Base-by-base conservation (phyloP, 1,140 invertebrate species). In the Asobara japonica region DNA sequence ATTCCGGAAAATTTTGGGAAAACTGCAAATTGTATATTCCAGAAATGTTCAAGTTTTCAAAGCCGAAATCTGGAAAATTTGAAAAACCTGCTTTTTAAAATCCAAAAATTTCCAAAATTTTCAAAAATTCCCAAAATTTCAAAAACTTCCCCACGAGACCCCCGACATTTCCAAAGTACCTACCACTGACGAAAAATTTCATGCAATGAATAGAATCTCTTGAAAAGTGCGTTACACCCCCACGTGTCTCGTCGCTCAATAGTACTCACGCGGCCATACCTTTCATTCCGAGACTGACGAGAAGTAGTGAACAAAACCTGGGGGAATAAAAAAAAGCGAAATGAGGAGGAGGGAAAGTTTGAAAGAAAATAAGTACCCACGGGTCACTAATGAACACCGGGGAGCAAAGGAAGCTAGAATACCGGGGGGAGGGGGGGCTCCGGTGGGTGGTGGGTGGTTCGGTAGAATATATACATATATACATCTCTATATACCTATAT, bases 361-460 rank as follows among this genome's bases (percentile, higher is more conserved):
- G 45, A 51, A 51, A 51, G 45, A 51, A 51, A 51, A 51, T 51
- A 51, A 51, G 16, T 51, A 51, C 45, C 45, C 20, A 51, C 45
- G 45, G 45, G 45, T 51, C 45, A 51, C 45, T 51, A 51, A 51
- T 51, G 45, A 51, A 51, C 45, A 51, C 45, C 10, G 45, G 45
- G 20, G 45, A 25, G 45, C 16, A 51, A 3, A 25, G 45, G 45
- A 18, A 51, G 45, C 36, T 41, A n/a, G 36, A 13, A 41, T 41
- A 41, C 4, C 11, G 36, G 10, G 4, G 36, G 36, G 36, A 41
- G 36, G 36, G n/a, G 10, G 36, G 11, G n/a, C n/a, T n/a, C n/a
- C n/a, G n/a, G n/a, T n/a, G n/a, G n/a, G n/a, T n/a, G n/a, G n/a
- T n/a, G n/a, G n/a, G n/a, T n/a, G n/a, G n/a, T n/a, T n/a, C n/a